These are phyloP conservation scores for Pteronura brasiliensis DNA, from an alignment of 2,113 vertebrate species.

Conservation along the genomic window DNA sequence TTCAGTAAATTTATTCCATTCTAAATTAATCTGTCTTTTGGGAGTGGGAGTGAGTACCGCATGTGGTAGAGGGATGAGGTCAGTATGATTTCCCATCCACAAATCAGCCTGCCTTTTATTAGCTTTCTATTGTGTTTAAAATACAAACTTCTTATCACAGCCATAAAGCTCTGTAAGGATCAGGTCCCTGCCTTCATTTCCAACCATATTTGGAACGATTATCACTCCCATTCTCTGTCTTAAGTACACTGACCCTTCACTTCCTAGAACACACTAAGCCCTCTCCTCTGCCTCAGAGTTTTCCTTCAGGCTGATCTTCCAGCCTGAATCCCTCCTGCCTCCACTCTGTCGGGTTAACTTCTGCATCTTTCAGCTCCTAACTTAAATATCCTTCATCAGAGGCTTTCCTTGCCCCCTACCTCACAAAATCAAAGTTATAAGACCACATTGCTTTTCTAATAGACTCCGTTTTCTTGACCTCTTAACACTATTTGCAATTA, in stretches of 20 bases:
- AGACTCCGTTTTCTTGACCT: not conserved
- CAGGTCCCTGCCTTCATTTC: not conserved
- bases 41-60: not conserved
- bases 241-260: not conserved
- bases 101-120: not conserved
- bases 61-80: not conserved
- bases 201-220: not conserved
- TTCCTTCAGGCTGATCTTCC: not conserved
- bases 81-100: not conserved
- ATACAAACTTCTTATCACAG: not conserved
- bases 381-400: not conserved
- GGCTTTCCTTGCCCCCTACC: not conserved
- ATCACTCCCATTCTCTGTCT: not conserved
- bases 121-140: not conserved
- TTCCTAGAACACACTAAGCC: not conserved
- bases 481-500: not conserved
- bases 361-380: not conserved
- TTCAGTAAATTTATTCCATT: conserved; percentile 1
- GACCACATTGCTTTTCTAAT: not conserved
- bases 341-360: not conserved
- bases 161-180: not conserved
- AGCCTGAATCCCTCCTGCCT: not conserved
- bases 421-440: not conserved
- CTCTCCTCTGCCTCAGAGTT: not conserved
- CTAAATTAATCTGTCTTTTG: not conserved